Percentiles rank a stretch among this genome's conserved stretches.
Conservation (phyloP, 2,113 vertebrate genomes). For the Eira barbara region DNA sequence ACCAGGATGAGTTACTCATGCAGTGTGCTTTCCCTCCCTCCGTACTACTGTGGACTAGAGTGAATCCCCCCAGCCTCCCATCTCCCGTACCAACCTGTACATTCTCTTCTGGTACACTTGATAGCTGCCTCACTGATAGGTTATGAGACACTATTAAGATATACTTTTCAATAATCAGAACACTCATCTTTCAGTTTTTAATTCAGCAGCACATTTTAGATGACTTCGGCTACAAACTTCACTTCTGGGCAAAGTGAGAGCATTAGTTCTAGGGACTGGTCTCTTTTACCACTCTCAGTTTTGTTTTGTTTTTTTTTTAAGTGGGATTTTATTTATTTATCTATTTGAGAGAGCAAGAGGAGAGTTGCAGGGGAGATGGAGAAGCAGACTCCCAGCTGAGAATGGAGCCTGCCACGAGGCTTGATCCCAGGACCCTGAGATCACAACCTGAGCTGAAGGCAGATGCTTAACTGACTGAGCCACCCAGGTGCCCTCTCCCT, state of each 20-base stretch:
- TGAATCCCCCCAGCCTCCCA: neutral
- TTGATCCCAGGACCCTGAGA: neutral
- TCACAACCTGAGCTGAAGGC: neutral
- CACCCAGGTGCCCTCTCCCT: neutral
- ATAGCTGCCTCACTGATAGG: slow-evolving; percentile 37
- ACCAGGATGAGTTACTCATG: neutral
- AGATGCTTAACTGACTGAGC: neutral
- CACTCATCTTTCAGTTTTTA: slow-evolving; percentile 50
- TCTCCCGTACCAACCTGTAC: slow-evolving; percentile 39
- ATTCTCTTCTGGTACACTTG: slow-evolving; percentile 20
- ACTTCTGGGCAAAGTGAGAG: neutral
- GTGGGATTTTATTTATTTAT: neutral
- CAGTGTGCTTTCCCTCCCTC: neutral
- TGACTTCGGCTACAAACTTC: neutral
- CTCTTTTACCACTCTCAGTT: neutral
- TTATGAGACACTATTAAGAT: slow-evolving; percentile 45
- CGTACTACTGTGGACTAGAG: neutral
- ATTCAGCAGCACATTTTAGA: neutral
- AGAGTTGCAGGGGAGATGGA: neutral
- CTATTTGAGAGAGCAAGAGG: neutral
- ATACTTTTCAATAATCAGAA: slow-evolving; percentile 49
- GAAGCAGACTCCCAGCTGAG: neutral
- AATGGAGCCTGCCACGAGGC: neutral
- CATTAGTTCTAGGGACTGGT: neutral
- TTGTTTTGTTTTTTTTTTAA: neutral